A percentile compares a stretch with the other conserved stretches of the same genome.
Evolutionary conservation across 2,797 vertebrate species (phyloP).

Genomic region (Sylvilagus floridanus): DNA sequence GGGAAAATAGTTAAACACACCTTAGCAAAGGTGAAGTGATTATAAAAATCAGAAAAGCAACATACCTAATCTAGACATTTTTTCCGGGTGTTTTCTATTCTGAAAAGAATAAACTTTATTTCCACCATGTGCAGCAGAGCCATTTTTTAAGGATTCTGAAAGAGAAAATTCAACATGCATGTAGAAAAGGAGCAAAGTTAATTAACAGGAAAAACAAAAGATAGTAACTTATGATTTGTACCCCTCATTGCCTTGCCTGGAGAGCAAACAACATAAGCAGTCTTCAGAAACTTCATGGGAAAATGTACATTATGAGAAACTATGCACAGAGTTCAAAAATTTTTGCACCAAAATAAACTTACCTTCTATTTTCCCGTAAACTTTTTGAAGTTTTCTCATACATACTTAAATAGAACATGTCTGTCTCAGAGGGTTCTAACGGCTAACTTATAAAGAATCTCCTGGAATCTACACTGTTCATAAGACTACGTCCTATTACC

Average conservation of each 20-base stretch:
- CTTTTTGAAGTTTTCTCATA: no score
- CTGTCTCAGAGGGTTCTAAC: no score
- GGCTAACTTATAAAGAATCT: no score
- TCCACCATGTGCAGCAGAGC: constrained; percentile 80
- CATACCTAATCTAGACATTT: constrained; percentile 95
- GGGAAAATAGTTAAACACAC: neutral
- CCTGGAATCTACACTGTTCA: no score
- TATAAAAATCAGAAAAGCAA: constrained; percentile 69
- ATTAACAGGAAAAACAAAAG: neutral
- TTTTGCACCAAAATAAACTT: no score
- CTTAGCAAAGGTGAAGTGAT: neutral
- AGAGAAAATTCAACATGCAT: constrained; percentile 63
- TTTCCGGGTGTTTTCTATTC: constrained; percentile 91
- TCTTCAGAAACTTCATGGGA: no score
- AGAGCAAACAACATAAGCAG: neutral
- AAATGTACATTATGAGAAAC: no score
- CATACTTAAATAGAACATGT: no score
- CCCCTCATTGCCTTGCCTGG: neutral
- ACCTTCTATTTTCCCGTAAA: no score
- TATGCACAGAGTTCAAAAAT: no score
- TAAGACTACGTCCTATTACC: no score
- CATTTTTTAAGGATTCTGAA: constrained; percentile 89
- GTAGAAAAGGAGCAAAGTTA: constrained; percentile 44
- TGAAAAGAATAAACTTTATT: constrained; percentile 95
- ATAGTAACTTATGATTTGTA: neutral